Percentiles rank a stretch among this genome's conserved stretches.
Conservation (phyloP, 92 coral and sea anemone genomes). For the Umimayanthus kanabou region DNA sequence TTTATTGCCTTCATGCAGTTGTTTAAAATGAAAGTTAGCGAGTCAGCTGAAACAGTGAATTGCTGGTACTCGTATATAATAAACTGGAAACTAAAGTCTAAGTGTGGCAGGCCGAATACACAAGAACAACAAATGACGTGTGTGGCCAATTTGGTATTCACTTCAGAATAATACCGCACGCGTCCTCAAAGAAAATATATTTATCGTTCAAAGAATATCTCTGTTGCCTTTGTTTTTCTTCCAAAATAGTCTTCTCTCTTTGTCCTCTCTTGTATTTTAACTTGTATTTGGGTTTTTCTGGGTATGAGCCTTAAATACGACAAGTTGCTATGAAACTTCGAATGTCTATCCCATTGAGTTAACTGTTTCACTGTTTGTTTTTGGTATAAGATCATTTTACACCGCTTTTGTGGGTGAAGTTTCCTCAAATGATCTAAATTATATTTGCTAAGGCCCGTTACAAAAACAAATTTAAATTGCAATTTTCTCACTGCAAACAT, state of each 20-base stretch:
- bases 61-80: not conserved
- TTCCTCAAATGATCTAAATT: slow-evolving; percentile 17
- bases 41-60: slow-evolving; percentile 6
- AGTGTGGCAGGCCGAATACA: slow-evolving; percentile 10
- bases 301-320: not conserved
- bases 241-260: slow-evolving; percentile 30
- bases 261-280: slow-evolving; percentile 15
- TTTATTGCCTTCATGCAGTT: slow-evolving; percentile 31
- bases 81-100: not conserved
- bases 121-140: slow-evolving; percentile 9
- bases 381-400: slow-evolving; percentile 21
- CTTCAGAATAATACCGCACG: slow-evolving; percentile 45
- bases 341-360: slow-evolving; percentile 30
- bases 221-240: slow-evolving; percentile 18
- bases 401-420: slow-evolving; percentile 23
- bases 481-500: slow-evolving; percentile 36
- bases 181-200: slow-evolving; percentile 23
- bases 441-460: slow-evolving; percentile 24
- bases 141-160: slow-evolving; percentile 33
- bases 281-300: slow-evolving; percentile 34
- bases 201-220: slow-evolving; percentile 32
- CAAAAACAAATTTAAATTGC: slow-evolving; percentile 28
- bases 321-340: slow-evolving; percentile 29
- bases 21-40: slow-evolving; percentile 21
- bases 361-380: slow-evolving; percentile 34